phyloP scores from a whole-genome alignment of 2,113 vertebrate genomes.

The Ochotona princeps region DNA sequence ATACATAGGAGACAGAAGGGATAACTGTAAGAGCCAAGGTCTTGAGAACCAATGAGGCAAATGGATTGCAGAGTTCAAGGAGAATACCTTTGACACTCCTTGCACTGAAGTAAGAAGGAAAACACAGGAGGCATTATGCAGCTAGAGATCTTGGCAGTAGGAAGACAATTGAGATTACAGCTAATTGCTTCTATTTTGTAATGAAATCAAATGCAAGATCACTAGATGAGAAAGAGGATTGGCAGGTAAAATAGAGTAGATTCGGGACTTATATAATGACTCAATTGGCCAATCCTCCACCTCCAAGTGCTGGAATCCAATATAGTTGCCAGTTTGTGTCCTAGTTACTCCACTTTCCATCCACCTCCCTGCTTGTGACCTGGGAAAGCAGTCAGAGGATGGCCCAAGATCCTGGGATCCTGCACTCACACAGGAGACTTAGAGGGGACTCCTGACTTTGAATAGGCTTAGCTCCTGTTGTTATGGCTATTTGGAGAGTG shows the following conservation, averaged over 20 bases:
- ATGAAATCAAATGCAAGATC: not conserved
- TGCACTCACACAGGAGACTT: no score
- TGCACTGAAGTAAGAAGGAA: not conserved
- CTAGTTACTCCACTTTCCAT: no score
- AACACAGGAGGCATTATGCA: not conserved
- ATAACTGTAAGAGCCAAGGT: not conserved
- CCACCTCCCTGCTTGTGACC: no score
- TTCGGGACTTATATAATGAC: no score
- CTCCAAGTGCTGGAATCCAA: no score
- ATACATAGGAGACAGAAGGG: not conserved
- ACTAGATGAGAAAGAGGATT: not conserved
- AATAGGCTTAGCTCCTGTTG: no score
- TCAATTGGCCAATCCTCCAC: no score
- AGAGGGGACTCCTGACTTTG: no score
- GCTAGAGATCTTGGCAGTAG: not conserved
- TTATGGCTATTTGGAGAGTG: no score
- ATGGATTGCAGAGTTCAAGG: not conserved
- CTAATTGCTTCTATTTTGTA: constrained; percentile 33
- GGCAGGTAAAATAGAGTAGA: not conserved
- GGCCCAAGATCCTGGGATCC: no score
- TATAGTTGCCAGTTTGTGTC: no score
- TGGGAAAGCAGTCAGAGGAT: no score
- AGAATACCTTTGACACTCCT: not conserved
- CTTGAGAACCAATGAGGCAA: not conserved
- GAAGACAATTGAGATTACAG: not conserved